Base-by-base conservation (phyloP, 2,888 invertebrate species). In the Trachelus stipa region DNA sequence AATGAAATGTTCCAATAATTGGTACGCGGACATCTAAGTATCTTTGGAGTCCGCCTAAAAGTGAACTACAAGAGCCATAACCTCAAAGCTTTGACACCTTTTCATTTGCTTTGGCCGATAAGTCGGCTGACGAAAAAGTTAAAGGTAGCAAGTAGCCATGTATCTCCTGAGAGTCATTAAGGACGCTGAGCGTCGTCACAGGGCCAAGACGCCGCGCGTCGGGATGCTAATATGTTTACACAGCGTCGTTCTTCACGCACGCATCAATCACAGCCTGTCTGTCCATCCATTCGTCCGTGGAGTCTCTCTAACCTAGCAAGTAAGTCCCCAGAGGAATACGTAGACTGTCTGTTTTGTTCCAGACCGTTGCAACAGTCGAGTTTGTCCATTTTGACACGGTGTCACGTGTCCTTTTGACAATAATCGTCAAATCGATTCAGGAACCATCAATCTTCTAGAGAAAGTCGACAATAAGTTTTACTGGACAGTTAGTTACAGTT, bases 191-290 rank as follows among this genome's bases (percentile, higher is more conserved):
- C 77, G 80, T 77, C 80, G 76, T 74, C 78, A 79, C 75, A 76
- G 69, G 74, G 78, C 73, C 76, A 73, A 73, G 74, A 69, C 69
- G 78, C 69, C 71, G 31, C 34, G 81, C 83, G 82, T 80, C 79
- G 83, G 84, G 87, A 88, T 86, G 85, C 87, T 91, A 88, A 91
- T 90, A 89, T 91, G 91, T 91, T 91, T 91, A 90, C 88, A 90
- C 86, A 88, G 86, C 85, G 86, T 84, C 85, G 86, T 87, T 88
- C 86, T 84, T 87, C 85, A 83, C 88, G 83, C 84, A 83, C 84
- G 82, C 91, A 91, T 91, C 90, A 91, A 91, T 91, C 91, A 91
- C 87, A 87, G 82, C 87, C 87, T 85, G 88, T 86, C 87, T 80
- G 85, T 85, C 83, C 84, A 34, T 78, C 87, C 80, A 84, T 84